Evolutionary conservation across 1,140 invertebrate species (phyloP).

Genomic region (Pinna nobilis): DNA sequence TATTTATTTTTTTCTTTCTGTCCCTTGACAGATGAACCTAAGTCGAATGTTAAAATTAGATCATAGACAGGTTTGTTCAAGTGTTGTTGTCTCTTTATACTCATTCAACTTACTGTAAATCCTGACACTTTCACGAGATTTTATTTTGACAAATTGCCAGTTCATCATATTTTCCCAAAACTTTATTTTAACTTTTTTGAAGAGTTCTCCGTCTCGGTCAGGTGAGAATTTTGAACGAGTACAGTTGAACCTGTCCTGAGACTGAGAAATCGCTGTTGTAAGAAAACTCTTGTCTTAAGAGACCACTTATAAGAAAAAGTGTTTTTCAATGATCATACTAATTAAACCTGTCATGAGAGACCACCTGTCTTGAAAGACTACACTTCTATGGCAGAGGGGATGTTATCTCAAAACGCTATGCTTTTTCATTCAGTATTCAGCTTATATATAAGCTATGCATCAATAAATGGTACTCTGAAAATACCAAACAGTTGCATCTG

Average conservation of each 20-base stretch:
- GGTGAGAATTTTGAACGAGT: neutral
- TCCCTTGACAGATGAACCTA: neutral
- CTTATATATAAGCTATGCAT: too few relatives aligned
- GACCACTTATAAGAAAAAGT: too few relatives aligned
- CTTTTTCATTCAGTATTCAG: too few relatives aligned
- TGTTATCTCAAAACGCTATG: too few relatives aligned
- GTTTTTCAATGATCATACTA: too few relatives aligned
- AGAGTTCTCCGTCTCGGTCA: neutral
- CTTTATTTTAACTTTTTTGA: neutral
- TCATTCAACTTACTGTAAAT: neutral
- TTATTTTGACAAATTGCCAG: conserved; percentile 5
- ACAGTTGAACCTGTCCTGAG: neutral
- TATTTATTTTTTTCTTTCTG: neutral
- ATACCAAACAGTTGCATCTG: too few relatives aligned
- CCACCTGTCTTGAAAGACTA: too few relatives aligned
- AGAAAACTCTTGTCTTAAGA: too few relatives aligned
- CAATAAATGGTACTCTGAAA: too few relatives aligned
- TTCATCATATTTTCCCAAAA: neutral
- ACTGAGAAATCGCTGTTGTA: neutral
- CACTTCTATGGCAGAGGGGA: too few relatives aligned
- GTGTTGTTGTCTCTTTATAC: neutral
- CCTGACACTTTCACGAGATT: neutral
- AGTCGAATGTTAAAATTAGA: neutral
- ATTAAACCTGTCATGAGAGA: too few relatives aligned
- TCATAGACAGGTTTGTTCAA: conserved; percentile 4